A percentile compares a stretch with the other conserved stretches of the same genome.
These are phyloP conservation scores for Cyphomyrus discorhynchus DNA, from an alignment of 2,113 vertebrate genomes.

Conservation along the genomic window DNA sequence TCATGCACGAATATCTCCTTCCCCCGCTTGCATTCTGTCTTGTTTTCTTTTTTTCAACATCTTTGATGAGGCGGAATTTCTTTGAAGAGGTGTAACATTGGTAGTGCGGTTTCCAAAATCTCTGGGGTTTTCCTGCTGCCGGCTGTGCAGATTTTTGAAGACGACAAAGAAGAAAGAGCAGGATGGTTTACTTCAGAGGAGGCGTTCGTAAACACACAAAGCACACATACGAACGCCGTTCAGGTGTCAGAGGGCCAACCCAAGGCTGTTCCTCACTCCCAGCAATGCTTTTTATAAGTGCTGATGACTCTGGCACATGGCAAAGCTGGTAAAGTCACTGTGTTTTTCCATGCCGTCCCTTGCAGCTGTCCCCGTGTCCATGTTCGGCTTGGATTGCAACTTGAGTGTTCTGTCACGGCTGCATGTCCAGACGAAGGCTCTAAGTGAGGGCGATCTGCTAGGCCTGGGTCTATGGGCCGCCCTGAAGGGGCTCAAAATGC, in stretches of 20 bases:
- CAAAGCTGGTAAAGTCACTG: background rate
- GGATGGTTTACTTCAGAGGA: background rate
- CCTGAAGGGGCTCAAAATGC: background rate
- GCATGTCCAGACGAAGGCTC: background rate
- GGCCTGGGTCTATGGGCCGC: background rate
- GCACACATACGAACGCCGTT: conserved; percentile 25
- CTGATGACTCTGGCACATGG: background rate
- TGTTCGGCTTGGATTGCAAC: background rate
- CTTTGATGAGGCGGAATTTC: background rate
- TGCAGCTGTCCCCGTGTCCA: background rate
- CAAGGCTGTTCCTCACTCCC: background rate
- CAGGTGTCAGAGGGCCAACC: background rate
- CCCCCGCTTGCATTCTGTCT: background rate
- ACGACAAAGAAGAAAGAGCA: background rate
- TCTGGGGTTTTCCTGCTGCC: conserved; percentile 3
- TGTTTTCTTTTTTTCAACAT: background rate
- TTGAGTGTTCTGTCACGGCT: background rate
- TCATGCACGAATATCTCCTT: background rate
- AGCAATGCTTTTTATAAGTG: background rate
- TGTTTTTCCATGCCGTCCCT: background rate
- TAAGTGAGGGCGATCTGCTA: background rate
- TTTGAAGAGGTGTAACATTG: conserved; percentile 9
- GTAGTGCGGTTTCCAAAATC: conserved; percentile 21
- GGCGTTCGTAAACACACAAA: conserved; percentile 17
- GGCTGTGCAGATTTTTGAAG: conserved; percentile 13